Evolutionary conservation across 1,140 invertebrate genomes (phyloP).

Genomic region (Drosophila navojoa): DNA sequence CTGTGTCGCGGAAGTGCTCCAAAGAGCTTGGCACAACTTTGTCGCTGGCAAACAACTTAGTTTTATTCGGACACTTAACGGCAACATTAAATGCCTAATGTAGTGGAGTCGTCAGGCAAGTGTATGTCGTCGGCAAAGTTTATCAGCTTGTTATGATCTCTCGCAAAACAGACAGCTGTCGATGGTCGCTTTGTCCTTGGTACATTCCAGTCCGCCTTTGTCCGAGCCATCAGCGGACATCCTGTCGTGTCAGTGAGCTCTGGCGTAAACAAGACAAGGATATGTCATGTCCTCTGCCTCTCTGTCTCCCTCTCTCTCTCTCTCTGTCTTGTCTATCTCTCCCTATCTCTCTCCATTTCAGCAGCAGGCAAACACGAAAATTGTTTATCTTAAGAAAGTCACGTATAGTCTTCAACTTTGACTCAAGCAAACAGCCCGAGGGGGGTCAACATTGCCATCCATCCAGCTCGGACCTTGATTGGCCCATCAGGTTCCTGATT

Average conservation of each 20-base stretch:
- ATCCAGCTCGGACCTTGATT: slow-evolving; percentile 17
- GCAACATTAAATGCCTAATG: slow-evolving; percentile 63
- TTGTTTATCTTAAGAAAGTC: slow-evolving; percentile 72
- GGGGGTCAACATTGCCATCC: slow-evolving; percentile 5
- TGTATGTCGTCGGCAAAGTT: slow-evolving; percentile 39
- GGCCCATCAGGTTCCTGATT: slow-evolving; percentile 50
- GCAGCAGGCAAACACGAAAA: slow-evolving; percentile 52
- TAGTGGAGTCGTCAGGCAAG: slow-evolving; percentile 10
- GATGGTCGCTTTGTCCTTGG: slow-evolving; percentile 28
- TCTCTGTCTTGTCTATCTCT: slow-evolving; percentile 8
- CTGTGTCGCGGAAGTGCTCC: slow-evolving; percentile 66
- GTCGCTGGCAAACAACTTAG: slow-evolving; percentile 37
- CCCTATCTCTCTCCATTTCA: slow-evolving; percentile 11
- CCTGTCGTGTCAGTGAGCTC: slow-evolving; percentile 53
- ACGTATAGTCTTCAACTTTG: slow-evolving; percentile 60
- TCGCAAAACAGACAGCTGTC: slow-evolving; percentile 53
- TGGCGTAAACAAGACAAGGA: slow-evolving; percentile 65
- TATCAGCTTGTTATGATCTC: slow-evolving; percentile 45
- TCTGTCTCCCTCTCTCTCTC: slow-evolving; percentile 9
- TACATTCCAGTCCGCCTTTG: slow-evolving; percentile 29
- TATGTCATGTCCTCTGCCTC: slow-evolving; percentile 9
- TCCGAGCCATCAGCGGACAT: slow-evolving; percentile 61
- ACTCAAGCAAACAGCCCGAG: slow-evolving; percentile 19
- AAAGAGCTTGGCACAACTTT: slow-evolving; percentile 59
- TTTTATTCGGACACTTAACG: slow-evolving; percentile 36